Conservation (phyloP, 2,888 invertebrate genomes). For the Ectemnius lituratus region DNA sequence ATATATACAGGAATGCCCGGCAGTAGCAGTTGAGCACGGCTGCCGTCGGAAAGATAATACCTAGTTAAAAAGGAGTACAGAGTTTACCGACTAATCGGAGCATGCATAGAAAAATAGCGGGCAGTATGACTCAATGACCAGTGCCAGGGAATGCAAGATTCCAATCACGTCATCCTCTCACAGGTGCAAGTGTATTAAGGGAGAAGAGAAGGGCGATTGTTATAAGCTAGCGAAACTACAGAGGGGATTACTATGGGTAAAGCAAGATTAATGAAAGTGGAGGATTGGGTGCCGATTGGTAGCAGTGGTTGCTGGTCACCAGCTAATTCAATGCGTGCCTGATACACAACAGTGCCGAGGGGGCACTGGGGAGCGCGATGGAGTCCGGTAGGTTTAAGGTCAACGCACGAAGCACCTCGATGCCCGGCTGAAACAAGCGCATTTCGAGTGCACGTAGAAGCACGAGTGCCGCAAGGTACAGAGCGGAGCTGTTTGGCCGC, state of each 20-base stretch:
- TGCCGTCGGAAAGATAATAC: too few species aligned
- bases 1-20: too few species aligned
- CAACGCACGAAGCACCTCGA: constrained; percentile 44
- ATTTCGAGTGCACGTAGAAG: constrained; percentile 18
- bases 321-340: not conserved
- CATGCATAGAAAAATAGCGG: not conserved
- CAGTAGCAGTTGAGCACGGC: too few species aligned
- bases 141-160: not conserved
- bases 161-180: not conserved
- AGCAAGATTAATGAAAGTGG: constrained; percentile 4
- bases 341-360: constrained; percentile 5
- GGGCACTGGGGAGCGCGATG: not conserved
- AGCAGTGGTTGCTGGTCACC: not conserved
- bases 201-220: not conserved
- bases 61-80: not conserved
- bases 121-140: not conserved
- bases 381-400: constrained; percentile 47
- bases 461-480: constrained; percentile 28
- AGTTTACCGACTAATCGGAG: not conserved
- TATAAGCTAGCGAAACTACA: not conserved
- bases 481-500: too few species aligned
- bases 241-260: not conserved
- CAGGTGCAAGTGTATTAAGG: not conserved
- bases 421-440: constrained; percentile 23
- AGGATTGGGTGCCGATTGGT: not conserved